Conservation (phyloP, 2,888 invertebrate species). For the Hydrotaea diabolus region DNA sequence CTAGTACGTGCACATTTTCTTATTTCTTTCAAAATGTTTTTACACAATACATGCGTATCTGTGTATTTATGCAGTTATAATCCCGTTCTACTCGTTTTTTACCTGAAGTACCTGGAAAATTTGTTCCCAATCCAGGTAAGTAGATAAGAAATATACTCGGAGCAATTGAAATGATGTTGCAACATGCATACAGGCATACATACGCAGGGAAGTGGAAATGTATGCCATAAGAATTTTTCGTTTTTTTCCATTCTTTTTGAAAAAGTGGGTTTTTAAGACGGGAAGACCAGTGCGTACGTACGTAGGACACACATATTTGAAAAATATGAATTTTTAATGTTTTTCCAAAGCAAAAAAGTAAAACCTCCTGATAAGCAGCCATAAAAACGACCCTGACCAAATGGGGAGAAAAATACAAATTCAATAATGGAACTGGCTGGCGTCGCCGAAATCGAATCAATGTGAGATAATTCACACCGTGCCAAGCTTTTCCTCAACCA, state of each 20-base stretch:
- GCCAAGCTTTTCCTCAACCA: too few species aligned
- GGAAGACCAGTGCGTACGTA: too few species aligned
- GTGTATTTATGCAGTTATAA: slow-evolving; percentile 5
- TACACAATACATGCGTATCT: background rate
- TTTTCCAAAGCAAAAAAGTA: slow-evolving; percentile 1
- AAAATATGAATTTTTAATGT: slow-evolving; percentile 27
- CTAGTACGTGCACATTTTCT: slow-evolving; percentile 36
- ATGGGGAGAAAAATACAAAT: background rate
- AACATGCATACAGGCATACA: background rate
- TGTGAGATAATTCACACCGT: too few species aligned
- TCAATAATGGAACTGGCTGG: background rate
- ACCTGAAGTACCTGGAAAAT: slow-evolving; percentile 71
- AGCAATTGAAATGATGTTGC: slow-evolving; percentile 34
- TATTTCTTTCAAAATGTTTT: slow-evolving; percentile 13
- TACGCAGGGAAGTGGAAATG: slow-evolving; percentile 57
- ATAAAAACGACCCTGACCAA: slow-evolving; percentile 39
- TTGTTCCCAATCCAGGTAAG: slow-evolving; percentile 67
- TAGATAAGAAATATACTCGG: background rate
- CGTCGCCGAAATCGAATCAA: too few species aligned
- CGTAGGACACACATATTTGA: background rate
- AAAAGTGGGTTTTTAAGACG: slow-evolving; percentile 64
- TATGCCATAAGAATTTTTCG: slow-evolving; percentile 51
- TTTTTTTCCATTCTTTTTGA: slow-evolving; percentile 60
- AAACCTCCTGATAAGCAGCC: slow-evolving; percentile 15
- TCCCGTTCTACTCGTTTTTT: slow-evolving; percentile 45